Evolutionary conservation across 2,113 vertebrate genomes (phyloP).

Genomic region (Epinephelus cyanopodus): DNA sequence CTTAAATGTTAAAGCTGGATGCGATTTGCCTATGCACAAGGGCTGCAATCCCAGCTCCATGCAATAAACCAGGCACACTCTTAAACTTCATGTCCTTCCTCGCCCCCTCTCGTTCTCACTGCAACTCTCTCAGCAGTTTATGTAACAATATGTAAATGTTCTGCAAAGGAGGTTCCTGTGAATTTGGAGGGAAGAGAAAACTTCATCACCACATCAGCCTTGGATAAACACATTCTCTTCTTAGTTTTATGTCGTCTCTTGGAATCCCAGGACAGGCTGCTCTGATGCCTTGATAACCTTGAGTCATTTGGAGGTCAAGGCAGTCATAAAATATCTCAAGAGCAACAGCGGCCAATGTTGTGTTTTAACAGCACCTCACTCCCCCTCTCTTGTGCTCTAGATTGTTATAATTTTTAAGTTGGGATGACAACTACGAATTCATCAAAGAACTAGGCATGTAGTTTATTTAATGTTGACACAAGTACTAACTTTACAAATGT

Average conservation of each 20-base stretch:
- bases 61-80: constrained; percentile 42
- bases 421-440: constrained; percentile 22
- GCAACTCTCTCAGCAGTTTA: constrained; percentile 46
- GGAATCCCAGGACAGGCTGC: constrained; percentile 62
- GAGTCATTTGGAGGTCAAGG: constrained; percentile 62
- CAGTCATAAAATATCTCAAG: constrained; percentile 58
- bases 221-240: constrained; percentile 56
- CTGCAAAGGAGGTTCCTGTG: constrained; percentile 40
- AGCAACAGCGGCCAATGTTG: constrained; percentile 51
- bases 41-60: constrained; percentile 40
- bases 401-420: constrained; percentile 14
- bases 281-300: constrained; percentile 74
- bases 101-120: constrained; percentile 22
- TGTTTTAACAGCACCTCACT: constrained; percentile 41
- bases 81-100: constrained; percentile 42
- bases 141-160: constrained; percentile 66
- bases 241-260: constrained; percentile 56
- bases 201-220: constrained; percentile 53
- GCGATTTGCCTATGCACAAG: constrained; percentile 38
- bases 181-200: constrained; percentile 46
- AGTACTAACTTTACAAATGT: constrained; percentile 9
- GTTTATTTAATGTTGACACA: constrained; percentile 17
- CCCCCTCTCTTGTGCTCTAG: constrained; percentile 7
- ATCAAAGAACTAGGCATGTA: background rate
- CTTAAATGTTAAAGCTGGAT: constrained; percentile 35